Base-by-base conservation (phyloP, 2,888 invertebrate species). In the Nephrotoma flavescens region DNA sequence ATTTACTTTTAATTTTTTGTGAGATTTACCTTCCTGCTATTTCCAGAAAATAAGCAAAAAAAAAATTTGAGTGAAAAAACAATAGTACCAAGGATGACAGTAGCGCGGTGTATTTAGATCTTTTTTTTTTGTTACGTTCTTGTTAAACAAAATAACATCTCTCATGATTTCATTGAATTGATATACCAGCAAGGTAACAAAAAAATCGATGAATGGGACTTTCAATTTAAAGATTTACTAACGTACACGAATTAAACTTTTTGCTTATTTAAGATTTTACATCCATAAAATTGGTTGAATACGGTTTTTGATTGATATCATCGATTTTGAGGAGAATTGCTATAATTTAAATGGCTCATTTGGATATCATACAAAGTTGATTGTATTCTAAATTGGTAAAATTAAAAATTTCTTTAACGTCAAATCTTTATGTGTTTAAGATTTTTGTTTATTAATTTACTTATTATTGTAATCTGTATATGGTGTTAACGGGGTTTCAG, bases 11-110 rank as follows among this genome's bases (percentile, higher is more conserved):
- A 71, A 71, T 71, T 71, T 71, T 71, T 31, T n/a, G 71, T 71
- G 71, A 71, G 71, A 71, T 71, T 31, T 71, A 71, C 71, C 7
- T 19, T 71, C 71, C 31, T 71, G 31, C 71, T 31, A 71, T 71
- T 31, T 71, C 71, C 71, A 71, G 31, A 71, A 71, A 31, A 71
- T 31, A 11, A 31, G 7, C 19, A 71, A 71, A 31, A 71, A 31
- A n/a, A 6, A 44, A 2, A 3, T 85, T 85, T 85, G 85, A 85
- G 85, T 85, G 85, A 85, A 42, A 44, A 85, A 85, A 85, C 85
- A 85, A 85, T 85, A 44, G 85, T 85, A 85, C 85, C 85, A 42
- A 44, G 19, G 19, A 85, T 85, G 85, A 85, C 85, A 85, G 85
- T 44, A 85, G 85, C 85, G 85, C 85, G 85, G 85, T 19, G 84